Evolutionary conservation across 2,888 invertebrate species (phyloP), one percentile per base, ranked within the genome.

Genomic region (Diadromus collaris): DNA sequence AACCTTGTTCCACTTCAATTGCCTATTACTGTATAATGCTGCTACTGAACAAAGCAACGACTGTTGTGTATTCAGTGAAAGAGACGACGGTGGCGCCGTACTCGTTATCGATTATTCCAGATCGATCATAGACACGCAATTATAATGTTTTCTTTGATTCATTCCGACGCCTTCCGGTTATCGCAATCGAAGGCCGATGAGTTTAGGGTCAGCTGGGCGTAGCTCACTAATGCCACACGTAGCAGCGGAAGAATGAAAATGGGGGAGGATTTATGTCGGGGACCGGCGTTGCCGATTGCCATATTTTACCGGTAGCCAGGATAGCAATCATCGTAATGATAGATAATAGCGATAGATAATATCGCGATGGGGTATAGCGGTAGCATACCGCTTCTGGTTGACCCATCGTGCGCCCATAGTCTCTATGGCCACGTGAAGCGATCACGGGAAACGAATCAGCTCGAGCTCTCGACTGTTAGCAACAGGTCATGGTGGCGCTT

Each of bases 41-140:
- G 24, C 54, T 56, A 67, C 63, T 65, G 77, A 77, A 64, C 64
- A 80, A 80, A 83, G 81, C 83, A 86, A 86, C 86, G 86, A 86
- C 84, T 84, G 78, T 32, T 9, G 24, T 16, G 58, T 48, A 68
- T 76, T 76, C 69, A 76, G 27, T 76, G 76, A 24, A 83, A 72
- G 81, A 79, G 84, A 85, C 83, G 83, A 85, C 85, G 85, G 84
- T 85, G 85, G 86, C 84, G 70, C 73, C 56, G 76, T 78, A 56
- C 72, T 83, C 83, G 86, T 87, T 87, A 86, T 83, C 83, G 84
- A 85, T 83, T 84, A 86, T 86, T 85, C 81, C 80, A 76, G 83
- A 82, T 83, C 81, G 80, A 75, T 85, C 83, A 76, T 81, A 83
- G 80, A 83, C 77, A 71, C 76, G 79, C 83, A 86, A 87, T 85